Evolutionary conservation across 2,113 vertebrate genomes (phyloP).

Genomic region (Emydocephalus ijimae): DNA sequence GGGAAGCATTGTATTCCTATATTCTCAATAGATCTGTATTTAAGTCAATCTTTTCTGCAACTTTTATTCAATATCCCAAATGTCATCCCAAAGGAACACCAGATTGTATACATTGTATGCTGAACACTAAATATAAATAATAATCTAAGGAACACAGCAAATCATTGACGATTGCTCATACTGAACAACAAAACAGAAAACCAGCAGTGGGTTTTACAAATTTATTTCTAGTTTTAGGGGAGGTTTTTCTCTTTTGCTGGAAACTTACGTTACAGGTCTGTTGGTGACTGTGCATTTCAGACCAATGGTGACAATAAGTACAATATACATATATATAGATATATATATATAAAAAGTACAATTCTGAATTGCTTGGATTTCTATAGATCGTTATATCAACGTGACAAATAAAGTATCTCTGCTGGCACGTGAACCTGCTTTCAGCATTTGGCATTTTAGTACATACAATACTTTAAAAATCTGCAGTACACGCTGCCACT

Average conservation of each 20-base stretch:
- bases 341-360: conserved; percentile 44
- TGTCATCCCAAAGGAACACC: neutral
- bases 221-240: conserved; percentile 78
- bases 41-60: neutral
- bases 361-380: conserved; percentile 65
- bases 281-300: conserved; percentile 81
- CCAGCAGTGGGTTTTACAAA: conserved; percentile 66
- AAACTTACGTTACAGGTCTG: conserved; percentile 78
- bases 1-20: neutral
- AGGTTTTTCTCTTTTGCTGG: conserved; percentile 68
- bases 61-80: neutral
- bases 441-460: conserved; percentile 73
- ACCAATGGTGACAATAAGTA: conserved; percentile 73
- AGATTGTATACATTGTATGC: conserved; percentile 7
- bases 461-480: conserved; percentile 51
- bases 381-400: conserved; percentile 67
- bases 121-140: neutral
- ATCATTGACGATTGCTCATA: neutral
- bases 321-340: conserved; percentile 45
- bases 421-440: conserved; percentile 65
- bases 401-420: conserved; percentile 69
- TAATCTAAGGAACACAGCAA: neutral
- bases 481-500: conserved; percentile 55
- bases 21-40: neutral
- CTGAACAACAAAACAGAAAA: conserved; percentile 8